A percentile compares a stretch with the other conserved stretches of the same genome.
phyloP scores from a whole-genome alignment of 2,797 vertebrate species.

The Squalus acanthias region DNA sequence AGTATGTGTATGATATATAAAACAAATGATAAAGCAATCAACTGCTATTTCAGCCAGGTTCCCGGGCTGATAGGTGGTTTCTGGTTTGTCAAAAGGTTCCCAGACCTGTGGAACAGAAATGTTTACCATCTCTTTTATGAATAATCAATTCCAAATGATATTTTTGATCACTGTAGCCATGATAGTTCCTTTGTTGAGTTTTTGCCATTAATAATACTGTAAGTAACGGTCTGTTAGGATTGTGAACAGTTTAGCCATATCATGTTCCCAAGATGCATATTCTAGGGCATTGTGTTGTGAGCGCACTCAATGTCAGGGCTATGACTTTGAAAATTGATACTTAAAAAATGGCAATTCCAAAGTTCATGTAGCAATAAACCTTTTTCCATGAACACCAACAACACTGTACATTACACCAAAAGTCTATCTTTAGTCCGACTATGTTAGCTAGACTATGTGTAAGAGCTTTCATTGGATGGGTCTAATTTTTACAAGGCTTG shows the following conservation, averaged over 20 bases:
- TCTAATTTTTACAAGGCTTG: too few relatives aligned
- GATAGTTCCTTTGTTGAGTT: background rate
- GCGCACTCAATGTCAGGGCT: background rate
- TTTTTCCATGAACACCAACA: background rate
- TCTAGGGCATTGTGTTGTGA: background rate
- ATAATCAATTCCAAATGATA: background rate
- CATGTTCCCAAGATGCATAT: background rate
- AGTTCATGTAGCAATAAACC: background rate
- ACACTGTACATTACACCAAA: background rate
- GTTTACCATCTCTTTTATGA: background rate
- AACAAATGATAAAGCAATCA: background rate
- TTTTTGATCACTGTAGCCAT: background rate
- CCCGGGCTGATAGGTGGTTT: background rate
- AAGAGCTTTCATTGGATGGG: background rate
- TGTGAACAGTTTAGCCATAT: background rate
- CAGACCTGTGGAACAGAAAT: background rate
- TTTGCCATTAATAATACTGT: background rate
- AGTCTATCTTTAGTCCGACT: too few relatives aligned
- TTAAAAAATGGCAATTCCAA: background rate
- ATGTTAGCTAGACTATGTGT: background rate
- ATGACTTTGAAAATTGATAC: background rate
- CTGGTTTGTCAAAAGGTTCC: background rate
- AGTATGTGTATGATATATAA: too few relatives aligned
- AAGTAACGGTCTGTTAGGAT: background rate
- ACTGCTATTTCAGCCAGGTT: background rate